Conservation (phyloP, 1,140 invertebrate genomes). For the Whitmania pigra region DNA sequence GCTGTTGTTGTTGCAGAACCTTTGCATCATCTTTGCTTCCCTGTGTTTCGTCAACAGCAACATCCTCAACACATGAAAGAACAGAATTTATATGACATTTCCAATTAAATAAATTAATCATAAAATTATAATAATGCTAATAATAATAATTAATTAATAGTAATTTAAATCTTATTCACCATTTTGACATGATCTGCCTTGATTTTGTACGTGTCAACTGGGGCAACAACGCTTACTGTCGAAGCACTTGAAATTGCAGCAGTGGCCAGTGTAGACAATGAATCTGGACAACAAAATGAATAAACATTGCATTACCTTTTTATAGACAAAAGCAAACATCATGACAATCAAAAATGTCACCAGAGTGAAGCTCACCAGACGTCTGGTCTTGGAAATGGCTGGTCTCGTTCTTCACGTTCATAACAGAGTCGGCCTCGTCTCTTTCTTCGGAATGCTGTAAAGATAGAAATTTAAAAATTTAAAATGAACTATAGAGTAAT, state of each 20-base stretch:
- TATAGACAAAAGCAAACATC: background rate
- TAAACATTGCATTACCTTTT: background rate
- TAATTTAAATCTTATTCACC: no score
- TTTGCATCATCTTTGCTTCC: no score
- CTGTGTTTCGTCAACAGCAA: no score
- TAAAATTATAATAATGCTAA: no score
- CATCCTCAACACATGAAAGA: no score
- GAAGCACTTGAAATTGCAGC: conserved; percentile 7
- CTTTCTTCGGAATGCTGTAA: background rate
- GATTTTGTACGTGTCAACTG: background rate
- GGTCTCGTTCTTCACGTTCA: background rate
- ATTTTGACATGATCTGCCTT: no score
- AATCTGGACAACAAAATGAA: background rate
- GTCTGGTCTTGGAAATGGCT: background rate
- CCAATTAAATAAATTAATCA: no score
- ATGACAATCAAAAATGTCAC: background rate
- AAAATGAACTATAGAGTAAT: no score
- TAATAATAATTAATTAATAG: no score
- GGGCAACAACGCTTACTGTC: background rate
- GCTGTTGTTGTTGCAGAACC: background rate
- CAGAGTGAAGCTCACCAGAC: background rate
- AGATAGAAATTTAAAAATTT: no score
- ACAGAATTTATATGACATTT: no score
- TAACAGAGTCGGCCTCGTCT: background rate
- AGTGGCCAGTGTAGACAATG: conserved; percentile 15